Conservation (phyloP, 2,113 vertebrate species). For the Bos indicus region DNA sequence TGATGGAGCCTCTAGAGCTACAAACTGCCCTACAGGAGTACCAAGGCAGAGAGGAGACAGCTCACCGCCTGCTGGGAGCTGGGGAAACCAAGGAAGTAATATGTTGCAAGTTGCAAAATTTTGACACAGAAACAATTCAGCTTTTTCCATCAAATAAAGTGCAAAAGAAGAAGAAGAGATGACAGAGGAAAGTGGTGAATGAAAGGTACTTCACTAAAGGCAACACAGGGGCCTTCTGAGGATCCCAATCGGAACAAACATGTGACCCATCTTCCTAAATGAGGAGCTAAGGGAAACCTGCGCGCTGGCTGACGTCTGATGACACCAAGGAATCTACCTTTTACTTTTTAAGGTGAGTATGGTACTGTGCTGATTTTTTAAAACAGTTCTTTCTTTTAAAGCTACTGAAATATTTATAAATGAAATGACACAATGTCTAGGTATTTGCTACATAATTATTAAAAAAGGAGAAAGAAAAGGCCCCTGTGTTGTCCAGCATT, state of each 20-base stretch:
- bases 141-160: neutral
- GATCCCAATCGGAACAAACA: neutral
- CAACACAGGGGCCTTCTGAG: neutral
- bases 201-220: fast-evolving
- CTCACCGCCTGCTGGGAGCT: neutral
- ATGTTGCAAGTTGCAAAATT: neutral
- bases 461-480: neutral
- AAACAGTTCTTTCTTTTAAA: neutral
- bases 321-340: neutral
- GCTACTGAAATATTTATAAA: neutral
- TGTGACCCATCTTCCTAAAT: neutral
- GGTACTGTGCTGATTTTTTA: neutral
- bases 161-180: neutral
- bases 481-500: neutral
- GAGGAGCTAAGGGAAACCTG: fast-evolving
- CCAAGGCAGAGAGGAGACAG: neutral
- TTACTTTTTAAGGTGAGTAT: neutral
- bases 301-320: neutral
- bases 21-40: neutral
- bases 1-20: neutral
- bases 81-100: neutral
- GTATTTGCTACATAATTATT: neutral
- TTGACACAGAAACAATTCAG: neutral
- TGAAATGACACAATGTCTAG: neutral
- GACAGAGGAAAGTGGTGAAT: neutral